Evolutionary conservation across 2,888 invertebrate species (phyloP).

Genomic region (Pterobdella sp.): DNA sequence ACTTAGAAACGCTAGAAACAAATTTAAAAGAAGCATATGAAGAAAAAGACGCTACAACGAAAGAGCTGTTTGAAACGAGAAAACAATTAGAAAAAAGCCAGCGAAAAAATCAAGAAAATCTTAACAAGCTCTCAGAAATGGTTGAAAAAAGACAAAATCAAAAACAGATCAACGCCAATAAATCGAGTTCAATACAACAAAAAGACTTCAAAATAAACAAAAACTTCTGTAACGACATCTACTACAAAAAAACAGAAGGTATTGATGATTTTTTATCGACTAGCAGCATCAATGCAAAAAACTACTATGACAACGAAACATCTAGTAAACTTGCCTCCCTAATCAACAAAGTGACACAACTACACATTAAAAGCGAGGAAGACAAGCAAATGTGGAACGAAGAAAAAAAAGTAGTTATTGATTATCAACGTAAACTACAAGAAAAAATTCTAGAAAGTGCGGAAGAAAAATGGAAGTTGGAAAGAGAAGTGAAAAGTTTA

Average conservation of each 20-base stretch:
- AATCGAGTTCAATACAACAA: background rate
- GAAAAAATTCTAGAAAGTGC: background rate
- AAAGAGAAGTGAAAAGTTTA: conserved; percentile 7
- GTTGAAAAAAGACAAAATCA: background rate
- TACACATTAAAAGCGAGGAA: background rate
- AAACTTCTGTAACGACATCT: background rate
- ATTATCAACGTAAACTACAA: background rate
- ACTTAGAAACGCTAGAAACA: background rate
- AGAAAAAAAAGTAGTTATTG: background rate
- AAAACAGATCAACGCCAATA: background rate
- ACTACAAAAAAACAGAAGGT: no score
- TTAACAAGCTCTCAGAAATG: no score
- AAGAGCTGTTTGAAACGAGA: background rate
- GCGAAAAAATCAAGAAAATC: background rate
- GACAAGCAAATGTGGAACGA: background rate
- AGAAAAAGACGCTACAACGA: background rate
- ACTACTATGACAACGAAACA: background rate
- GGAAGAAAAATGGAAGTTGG: background rate
- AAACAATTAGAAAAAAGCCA: background rate
- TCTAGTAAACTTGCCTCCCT: background rate
- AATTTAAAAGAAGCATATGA: background rate
- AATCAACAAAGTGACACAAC: background rate
- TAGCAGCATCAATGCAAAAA: background rate
- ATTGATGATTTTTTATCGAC: no score
- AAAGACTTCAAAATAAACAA: background rate